Percentiles rank a stretch among this genome's conserved stretches.
Evolutionary conservation across 2,888 invertebrate species (phyloP).

Genomic region (Branchipolynoe longqiensis): DNA sequence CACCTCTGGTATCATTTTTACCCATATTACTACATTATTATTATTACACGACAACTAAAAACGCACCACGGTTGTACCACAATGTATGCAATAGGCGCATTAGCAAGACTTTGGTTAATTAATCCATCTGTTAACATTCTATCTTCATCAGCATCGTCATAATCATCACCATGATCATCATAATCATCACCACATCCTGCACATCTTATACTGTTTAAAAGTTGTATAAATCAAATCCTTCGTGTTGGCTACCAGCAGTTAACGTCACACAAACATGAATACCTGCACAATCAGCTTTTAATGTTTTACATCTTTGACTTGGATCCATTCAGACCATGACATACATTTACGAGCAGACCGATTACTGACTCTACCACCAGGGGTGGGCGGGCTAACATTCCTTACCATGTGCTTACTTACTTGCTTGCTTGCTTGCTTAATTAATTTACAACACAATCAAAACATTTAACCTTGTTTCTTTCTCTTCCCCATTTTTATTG

Average conservation of each 20-base stretch:
- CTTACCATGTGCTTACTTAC: not conserved
- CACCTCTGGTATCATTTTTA: not conserved
- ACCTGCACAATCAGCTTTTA: not conserved
- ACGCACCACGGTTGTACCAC: too few species aligned
- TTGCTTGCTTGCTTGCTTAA: too few species aligned
- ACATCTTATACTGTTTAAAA: not conserved
- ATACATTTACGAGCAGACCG: not conserved
- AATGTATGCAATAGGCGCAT: too few species aligned
- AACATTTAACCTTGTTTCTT: not conserved
- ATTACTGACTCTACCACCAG: slow-evolving; percentile 11
- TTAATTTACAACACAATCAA: not conserved
- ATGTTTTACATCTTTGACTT: slow-evolving; percentile 45
- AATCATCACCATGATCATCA: too few species aligned
- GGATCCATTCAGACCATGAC: slow-evolving; percentile 21
- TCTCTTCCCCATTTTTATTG: too few species aligned
- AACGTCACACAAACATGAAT: not conserved
- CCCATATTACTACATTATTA: not conserved
- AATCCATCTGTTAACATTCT: too few species aligned
- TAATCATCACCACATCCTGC: not conserved
- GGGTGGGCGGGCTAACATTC: not conserved
- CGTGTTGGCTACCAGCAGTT: slow-evolving; percentile 36
- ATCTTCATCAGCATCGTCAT: too few species aligned
- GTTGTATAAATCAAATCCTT: not conserved
- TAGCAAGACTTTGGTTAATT: too few species aligned
- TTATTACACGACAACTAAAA: not conserved